Percentiles rank a stretch among this genome's conserved stretches.
These are phyloP conservation scores for Andinoacara biseriatus DNA, from an alignment of 2,113 vertebrate species.

Conservation along the genomic window DNA sequence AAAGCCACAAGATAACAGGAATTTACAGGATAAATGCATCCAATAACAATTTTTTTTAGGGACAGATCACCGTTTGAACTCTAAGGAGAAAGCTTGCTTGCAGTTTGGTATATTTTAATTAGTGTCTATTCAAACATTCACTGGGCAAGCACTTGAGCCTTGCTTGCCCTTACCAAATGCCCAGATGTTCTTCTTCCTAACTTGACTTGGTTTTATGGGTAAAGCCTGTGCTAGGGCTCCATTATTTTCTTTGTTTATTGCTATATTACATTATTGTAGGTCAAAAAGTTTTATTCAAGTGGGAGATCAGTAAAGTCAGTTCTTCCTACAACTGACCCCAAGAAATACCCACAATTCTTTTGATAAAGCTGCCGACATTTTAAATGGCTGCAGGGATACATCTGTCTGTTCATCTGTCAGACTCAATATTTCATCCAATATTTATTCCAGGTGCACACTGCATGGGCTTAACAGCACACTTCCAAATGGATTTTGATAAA, in stretches of 20 bases:
- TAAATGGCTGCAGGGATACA: constrained; percentile 17
- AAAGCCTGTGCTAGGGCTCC: background rate
- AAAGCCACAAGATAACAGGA: too few species aligned
- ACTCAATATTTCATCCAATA: constrained; percentile 12
- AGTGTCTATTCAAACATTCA: background rate
- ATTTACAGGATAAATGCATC: background rate
- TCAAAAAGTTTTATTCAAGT: background rate
- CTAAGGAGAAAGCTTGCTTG: background rate
- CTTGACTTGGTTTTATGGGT: background rate
- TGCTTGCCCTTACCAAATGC: background rate
- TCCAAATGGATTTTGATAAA: constrained; percentile 4
- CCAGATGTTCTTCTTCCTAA: background rate
- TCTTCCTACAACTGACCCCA: background rate
- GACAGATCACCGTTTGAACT: background rate
- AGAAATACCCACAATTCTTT: background rate
- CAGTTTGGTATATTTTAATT: background rate
- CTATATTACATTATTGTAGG: background rate
- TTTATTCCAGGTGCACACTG: constrained; percentile 27
- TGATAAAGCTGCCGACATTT: constrained; percentile 45
- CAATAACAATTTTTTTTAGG: background rate
- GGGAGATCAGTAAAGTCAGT: background rate
- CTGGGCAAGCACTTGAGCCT: background rate
- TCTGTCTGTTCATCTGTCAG: constrained; percentile 46
- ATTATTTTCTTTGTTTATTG: background rate
- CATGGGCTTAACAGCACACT: background rate